Evolutionary conservation across 1,140 invertebrate species (phyloP).

Genomic region (Xylocopa sonorina): DNA sequence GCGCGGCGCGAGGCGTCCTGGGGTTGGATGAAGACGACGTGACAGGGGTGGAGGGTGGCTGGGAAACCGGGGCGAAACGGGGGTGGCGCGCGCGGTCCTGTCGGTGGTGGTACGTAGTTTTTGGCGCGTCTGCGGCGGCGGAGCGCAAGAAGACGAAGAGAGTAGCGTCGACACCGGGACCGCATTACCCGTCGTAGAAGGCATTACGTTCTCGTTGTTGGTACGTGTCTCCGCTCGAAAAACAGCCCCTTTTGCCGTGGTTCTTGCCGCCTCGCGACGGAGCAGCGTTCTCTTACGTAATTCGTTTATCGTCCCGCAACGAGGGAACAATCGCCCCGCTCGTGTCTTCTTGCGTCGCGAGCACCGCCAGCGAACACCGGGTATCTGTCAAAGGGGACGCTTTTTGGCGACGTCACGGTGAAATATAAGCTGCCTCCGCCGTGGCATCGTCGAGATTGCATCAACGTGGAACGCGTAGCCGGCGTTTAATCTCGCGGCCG

Average conservation of each 20-base stretch:
- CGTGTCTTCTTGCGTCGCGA: neutral
- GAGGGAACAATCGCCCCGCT: slow-evolving; percentile 1
- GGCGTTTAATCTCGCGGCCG: slow-evolving; percentile 27
- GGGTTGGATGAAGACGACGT: slow-evolving; percentile 17
- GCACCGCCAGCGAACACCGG: neutral
- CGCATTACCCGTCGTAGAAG: slow-evolving; percentile 65
- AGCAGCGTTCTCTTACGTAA: neutral
- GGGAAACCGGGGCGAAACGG: neutral
- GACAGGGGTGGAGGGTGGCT: neutral
- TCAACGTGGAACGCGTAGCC: neutral
- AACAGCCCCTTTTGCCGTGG: neutral
- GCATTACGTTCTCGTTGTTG: slow-evolving; percentile 57
- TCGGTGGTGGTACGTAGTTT: slow-evolving; percentile 49
- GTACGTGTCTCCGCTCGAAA: neutral
- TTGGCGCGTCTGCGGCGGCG: slow-evolving; percentile 35
- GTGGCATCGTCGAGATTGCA: neutral
- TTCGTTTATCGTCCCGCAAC: slow-evolving; percentile 18
- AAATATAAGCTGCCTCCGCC: neutral
- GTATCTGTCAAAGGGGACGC: neutral
- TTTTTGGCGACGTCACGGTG: neutral
- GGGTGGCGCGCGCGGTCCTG: neutral
- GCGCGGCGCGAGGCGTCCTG: neutral
- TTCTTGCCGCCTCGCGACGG: neutral
- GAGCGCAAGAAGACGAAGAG: slow-evolving; percentile 65
- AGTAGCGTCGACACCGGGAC: slow-evolving; percentile 61